Base-by-base conservation (phyloP, 2,113 vertebrate species). In the Tychaedon coryphoeus region DNA sequence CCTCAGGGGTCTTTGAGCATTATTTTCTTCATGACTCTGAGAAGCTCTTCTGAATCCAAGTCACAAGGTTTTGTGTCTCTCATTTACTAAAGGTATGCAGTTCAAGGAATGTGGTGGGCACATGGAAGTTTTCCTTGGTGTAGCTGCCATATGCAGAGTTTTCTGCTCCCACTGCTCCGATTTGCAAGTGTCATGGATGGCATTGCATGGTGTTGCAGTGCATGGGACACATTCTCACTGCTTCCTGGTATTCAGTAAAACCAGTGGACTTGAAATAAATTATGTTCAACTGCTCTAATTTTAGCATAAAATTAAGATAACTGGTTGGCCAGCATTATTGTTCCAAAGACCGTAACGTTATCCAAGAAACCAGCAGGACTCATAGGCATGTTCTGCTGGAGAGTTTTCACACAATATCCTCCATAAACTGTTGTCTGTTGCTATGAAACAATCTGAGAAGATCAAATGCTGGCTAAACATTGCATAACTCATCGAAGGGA, bases 381-480 rank as follows among this genome's bases (percentile, higher is more conserved):
- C 61, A 3, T 1, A 34, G 53, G 65, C 4, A 8, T 6, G 18
- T 65, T 91, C 79, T 77, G 34, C 28, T 58, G 50, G 47, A 85
- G 79, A 79, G 24, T 12, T 58, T 58, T 95, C 43, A 0, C 73
- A 66, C 86, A 92, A 50, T 75, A 76, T 79, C 64, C 58, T 31
- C 64, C 23, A 40, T 51, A 71, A 83, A 93, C 93, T 87, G 75
- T 76, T 92, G 57, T 54, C 65, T 58, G 91, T 97, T 96, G 93
- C 95, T 91, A 74, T 15, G 92, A 76, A 75, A 96, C 83, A 83
- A 93, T 95, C 92, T 5, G 76, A 56, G 65, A 56, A 43, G 80
- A 96, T 97, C 86, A 89, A 84, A 80, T 42, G 45, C 60, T 81
- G 82, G 26, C 48, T 92, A 95, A 96, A 95, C 88, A 82, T 89